Evolutionary conservation across 2,888 invertebrate genomes (phyloP).

Genomic region (Eupithecia exiguata): DNA sequence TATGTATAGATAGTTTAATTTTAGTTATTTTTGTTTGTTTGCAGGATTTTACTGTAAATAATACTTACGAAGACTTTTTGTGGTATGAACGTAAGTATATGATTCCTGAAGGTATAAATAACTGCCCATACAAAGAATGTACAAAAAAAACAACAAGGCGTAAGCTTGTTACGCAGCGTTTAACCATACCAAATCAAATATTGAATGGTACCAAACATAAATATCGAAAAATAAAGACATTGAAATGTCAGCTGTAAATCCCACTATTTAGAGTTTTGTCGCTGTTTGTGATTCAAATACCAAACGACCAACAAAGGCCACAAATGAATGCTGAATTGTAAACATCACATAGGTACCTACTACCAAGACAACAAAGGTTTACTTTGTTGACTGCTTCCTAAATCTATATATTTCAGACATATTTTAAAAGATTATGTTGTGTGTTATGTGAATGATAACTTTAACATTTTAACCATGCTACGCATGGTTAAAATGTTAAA

Average conservation of each 20-base stretch:
- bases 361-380: background rate
- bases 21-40: too few relatives aligned
- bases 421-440: background rate
- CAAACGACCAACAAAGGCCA: constrained; percentile 11
- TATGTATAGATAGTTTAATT: too few relatives aligned
- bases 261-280: background rate
- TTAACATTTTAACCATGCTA: too few relatives aligned
- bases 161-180: background rate
- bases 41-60: too few relatives aligned
- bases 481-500: background rate
- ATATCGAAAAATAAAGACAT: background rate
- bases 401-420: background rate
- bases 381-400: background rate
- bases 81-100: too few relatives aligned
- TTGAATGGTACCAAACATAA: background rate
- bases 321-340: constrained; percentile 8
- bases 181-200: background rate
- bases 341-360: background rate
- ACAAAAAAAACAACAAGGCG: background rate
- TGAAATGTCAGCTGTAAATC: constrained; percentile 21
- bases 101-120: background rate
- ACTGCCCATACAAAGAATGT: background rate
- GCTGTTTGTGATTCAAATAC: constrained; percentile 29
- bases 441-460: too few relatives aligned
- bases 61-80: too few relatives aligned